A percentile compares a stretch with the other conserved stretches of the same genome.
Conservation (phyloP, 2,113 vertebrate species). For the Piliocolobus tephrosceles region DNA sequence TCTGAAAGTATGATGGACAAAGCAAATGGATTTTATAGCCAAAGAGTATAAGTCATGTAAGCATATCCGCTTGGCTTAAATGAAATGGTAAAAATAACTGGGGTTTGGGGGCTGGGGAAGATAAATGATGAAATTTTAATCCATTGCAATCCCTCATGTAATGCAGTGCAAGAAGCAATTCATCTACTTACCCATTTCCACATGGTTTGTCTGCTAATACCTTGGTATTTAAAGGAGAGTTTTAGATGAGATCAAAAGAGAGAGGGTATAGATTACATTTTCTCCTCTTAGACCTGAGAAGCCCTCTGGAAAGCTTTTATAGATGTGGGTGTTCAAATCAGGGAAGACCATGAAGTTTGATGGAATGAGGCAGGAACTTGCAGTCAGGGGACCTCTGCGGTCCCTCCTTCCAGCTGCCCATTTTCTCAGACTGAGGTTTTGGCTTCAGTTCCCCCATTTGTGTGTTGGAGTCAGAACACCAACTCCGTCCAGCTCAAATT, state of each 20-base stretch:
- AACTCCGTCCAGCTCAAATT: not conserved
- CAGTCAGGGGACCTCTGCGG: fast-evolving
- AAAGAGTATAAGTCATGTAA: not conserved
- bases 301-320: not conserved
- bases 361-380: fast-evolving
- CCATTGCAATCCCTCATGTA: constrained; percentile 55
- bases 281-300: not conserved
- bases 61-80: constrained; percentile 41
- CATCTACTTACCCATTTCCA: constrained; percentile 51
- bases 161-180: constrained; percentile 15
- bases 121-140: constrained; percentile 66
- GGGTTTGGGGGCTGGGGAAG: not conserved
- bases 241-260: constrained; percentile 47
- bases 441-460: not conserved
- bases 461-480: fast-evolving
- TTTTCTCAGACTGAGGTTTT: no score
- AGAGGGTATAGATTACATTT: not conserved
- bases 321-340: fast-evolving
- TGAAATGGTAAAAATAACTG: constrained; percentile 55
- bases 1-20: constrained; percentile 30
- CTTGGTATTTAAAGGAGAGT: constrained; percentile 56
- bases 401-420: no score
- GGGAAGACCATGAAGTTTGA: not conserved
- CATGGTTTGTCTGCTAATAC: constrained; percentile 65
- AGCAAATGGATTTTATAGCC: constrained; percentile 54